Conservation (phyloP, 2,797 vertebrate species). For the Botia kubotai region DNA sequence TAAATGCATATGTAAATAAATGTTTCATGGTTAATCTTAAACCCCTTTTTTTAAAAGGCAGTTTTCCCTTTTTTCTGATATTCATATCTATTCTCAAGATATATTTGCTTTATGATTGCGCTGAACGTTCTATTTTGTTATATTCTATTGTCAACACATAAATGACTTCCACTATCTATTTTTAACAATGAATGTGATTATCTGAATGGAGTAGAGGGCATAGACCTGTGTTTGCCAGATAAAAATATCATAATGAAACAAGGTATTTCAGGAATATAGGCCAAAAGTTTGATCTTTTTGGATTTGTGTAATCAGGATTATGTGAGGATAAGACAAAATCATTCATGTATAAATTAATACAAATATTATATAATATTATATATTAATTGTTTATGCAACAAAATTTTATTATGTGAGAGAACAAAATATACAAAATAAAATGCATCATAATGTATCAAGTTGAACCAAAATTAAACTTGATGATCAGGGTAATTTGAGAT, state of each 20-base stretch:
- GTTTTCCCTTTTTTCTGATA: no score
- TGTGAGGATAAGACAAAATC: slow-evolving; percentile 41
- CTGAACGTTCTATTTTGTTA: neutral
- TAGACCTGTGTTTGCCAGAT: slow-evolving; percentile 18
- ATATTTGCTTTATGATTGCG: neutral
- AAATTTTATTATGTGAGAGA: slow-evolving; percentile 29
- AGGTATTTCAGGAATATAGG: slow-evolving; percentile 45
- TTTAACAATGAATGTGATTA: slow-evolving; percentile 20
- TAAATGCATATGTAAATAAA: neutral
- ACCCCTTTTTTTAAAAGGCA: no score
- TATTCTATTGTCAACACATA: neutral
- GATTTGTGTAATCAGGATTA: slow-evolving; percentile 49
- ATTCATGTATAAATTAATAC: neutral
- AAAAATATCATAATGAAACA: slow-evolving; percentile 27
- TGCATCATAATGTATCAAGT: neutral
- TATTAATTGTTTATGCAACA: slow-evolving; percentile 33
- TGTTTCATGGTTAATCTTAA: no score
- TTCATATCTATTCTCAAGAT: no score
- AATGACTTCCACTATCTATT: neutral
- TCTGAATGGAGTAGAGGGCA: slow-evolving; percentile 19
- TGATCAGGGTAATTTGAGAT: neutral
- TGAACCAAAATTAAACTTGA: neutral
- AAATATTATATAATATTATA: slow-evolving; percentile 33
- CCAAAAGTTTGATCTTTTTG: slow-evolving; percentile 41
- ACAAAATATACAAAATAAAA: no score